A percentile compares a stretch with the other conserved stretches of the same genome.
Conservation (phyloP, 2,797 vertebrate genomes). For the Eurystomus glaucurus region DNA sequence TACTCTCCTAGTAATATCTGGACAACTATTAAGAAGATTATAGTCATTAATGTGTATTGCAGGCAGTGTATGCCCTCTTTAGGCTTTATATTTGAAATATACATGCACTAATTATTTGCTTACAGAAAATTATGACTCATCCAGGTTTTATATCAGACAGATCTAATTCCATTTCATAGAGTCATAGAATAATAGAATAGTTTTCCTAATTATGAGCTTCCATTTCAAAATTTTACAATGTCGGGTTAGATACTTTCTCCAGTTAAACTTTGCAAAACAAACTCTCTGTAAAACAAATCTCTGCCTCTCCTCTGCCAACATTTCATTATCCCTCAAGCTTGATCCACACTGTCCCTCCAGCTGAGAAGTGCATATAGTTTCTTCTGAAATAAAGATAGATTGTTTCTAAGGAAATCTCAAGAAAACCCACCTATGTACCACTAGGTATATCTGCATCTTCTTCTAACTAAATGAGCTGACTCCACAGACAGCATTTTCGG, state of each 20-base stretch:
- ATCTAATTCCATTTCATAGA: neutral
- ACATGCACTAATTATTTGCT: neutral
- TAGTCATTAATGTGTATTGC: neutral
- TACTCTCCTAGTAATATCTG: conserved; percentile 19
- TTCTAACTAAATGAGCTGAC: conserved; percentile 5
- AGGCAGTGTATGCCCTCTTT: neutral
- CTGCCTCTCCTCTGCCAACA: neutral
- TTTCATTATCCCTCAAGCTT: neutral
- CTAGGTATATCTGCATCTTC: neutral
- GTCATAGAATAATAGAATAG: neutral
- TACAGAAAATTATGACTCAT: conserved; percentile 38
- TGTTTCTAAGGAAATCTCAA: conserved; percentile 12
- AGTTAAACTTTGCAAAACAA: neutral
- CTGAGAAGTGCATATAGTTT: neutral
- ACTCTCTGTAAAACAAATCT: neutral
- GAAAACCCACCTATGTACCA: neutral
- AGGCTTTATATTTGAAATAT: conserved; percentile 28
- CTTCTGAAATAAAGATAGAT: neutral
- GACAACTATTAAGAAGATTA: neutral
- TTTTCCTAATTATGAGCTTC: conserved; percentile 7
- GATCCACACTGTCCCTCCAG: neutral
- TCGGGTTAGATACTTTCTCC: neutral
- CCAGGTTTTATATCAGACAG: conserved; percentile 9
- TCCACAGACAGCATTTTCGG: neutral
- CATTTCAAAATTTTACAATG: conserved; percentile 22